Percentiles rank a stretch among this genome's conserved stretches.
phyloP scores from a whole-genome alignment of 2,797 vertebrate species.

The Pseudocheirus occidentalis region DNA sequence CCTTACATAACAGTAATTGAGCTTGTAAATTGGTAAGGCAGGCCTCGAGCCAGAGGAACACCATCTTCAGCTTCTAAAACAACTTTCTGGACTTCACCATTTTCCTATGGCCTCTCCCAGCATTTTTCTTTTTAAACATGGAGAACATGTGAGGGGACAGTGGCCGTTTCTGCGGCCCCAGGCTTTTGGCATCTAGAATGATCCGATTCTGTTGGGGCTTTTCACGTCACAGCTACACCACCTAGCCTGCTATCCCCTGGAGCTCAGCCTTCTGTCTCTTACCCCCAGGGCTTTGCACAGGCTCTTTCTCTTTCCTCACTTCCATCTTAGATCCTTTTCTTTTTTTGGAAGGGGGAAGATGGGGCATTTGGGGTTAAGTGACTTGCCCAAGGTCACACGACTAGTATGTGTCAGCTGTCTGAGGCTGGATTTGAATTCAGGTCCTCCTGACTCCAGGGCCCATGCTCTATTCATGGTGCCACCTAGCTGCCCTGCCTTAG shows the following conservation, averaged over 20 bases:
- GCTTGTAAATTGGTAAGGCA: slow-evolving; percentile 29
- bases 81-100: background rate
- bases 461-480: too few species aligned
- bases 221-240: background rate
- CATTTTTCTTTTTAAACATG: background rate
- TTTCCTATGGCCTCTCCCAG: background rate
- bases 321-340: too few species aligned
- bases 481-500: background rate
- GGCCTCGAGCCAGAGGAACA: slow-evolving; percentile 40
- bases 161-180: background rate
- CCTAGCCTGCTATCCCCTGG: background rate
- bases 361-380: too few species aligned
- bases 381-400: too few species aligned
- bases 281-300: background rate
- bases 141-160: background rate
- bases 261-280: background rate
- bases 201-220: background rate
- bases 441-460: too few species aligned
- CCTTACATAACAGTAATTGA: slow-evolving; percentile 50
- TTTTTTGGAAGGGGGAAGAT: too few species aligned
- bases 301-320: background rate
- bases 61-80: background rate
- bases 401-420: too few species aligned
- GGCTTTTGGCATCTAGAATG: background rate
- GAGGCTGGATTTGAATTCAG: too few species aligned